Base-by-base conservation (phyloP, 2,113 vertebrate species). In the Myxocyprinus asiaticus region DNA sequence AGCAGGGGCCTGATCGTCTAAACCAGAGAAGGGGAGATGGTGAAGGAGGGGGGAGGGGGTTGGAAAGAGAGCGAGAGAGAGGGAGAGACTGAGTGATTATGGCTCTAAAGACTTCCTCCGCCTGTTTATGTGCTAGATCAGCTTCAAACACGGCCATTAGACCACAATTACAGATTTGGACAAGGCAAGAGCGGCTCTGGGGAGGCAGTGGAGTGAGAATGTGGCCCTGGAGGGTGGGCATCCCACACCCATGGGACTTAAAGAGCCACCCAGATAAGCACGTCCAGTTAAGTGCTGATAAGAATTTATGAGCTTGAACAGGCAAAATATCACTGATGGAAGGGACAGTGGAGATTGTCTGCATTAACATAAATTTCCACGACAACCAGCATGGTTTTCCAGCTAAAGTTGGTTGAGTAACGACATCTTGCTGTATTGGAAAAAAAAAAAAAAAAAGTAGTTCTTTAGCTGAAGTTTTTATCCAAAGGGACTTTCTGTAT, bases 131-230 rank as follows among this genome's bases (percentile, higher is more conserved):
- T 94, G 94, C 93, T 93, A 95, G 95, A 96, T 95, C 95, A 92
- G 94, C 94, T 96, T 96, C 95, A 95, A 96, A 96, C 94, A 93
- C 91, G 93, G 91, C 94, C 94, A 97, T 97, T 97, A 97, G 95
- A 95, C 94, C 95, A 94, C 94, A 96, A 95, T 94, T 96, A 95
- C 94, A 94, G 95, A 95, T 95, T 95, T 94, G 92, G 93, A 93
- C 72, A 75, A 91, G 89, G 92, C 91, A 90, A 90, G 88, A 84
- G 86, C 86, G 89, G 89, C 82, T 75, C 76, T 73, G 80, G 17
- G 82, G 71, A 74, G 73, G 33, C 44, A 76, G 72, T 72, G 63
- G 72, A 75, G 76, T 73, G 83, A 75, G 69, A 70, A 82, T 76
- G 61, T 77, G 74, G 84, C 82, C 77, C 82, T 73, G 67, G 70